Conservation (phyloP, 2,113 vertebrate species). For the Ptychochromis oligacanthus region DNA sequence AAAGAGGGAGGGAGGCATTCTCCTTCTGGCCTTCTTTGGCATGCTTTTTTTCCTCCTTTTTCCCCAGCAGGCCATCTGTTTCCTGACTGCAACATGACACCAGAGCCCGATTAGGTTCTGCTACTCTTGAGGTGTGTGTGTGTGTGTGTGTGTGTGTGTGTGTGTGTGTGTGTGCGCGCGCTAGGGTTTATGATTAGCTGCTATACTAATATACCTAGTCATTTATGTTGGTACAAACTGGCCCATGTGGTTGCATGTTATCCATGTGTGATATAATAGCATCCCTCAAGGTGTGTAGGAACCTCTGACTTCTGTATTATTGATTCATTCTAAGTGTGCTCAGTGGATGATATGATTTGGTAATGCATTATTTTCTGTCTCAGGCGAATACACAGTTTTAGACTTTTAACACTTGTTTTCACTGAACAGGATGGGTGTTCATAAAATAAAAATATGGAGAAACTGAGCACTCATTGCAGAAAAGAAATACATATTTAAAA, state of each 20-base stretch:
- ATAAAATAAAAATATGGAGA: background rate
- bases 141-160: slow-evolving; percentile 1
- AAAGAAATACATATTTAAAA: background rate
- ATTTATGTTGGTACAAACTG: slow-evolving; percentile 45
- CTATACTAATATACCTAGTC: slow-evolving; percentile 40
- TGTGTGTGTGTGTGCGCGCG: no score
- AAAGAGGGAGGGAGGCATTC: slow-evolving; percentile 31
- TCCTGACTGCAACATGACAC: slow-evolving; percentile 75
- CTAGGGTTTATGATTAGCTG: slow-evolving; percentile 47
- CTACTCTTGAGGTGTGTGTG: slow-evolving; percentile 36
- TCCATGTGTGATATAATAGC: slow-evolving; percentile 29
- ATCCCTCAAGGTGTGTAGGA: slow-evolving; percentile 34
- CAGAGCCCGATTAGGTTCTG: slow-evolving; percentile 40
- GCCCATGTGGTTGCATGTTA: slow-evolving; percentile 54
- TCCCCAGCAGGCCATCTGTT: slow-evolving; percentile 71
- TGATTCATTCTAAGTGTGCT: slow-evolving; percentile 1
- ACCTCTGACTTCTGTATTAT: slow-evolving; percentile 21
- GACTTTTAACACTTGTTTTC: background rate
- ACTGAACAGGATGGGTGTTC: background rate
- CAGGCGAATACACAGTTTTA: background rate
- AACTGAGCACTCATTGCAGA: background rate
- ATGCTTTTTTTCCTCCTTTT: slow-evolving; percentile 31
- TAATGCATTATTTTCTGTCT: slow-evolving; percentile 7
- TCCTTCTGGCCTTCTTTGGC: slow-evolving; percentile 61
- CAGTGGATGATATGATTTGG: background rate